Percentiles rank a stretch among this genome's conserved stretches.
Evolutionary conservation across 2,797 vertebrate genomes (phyloP).

Genomic region (Cuculus canorus): DNA sequence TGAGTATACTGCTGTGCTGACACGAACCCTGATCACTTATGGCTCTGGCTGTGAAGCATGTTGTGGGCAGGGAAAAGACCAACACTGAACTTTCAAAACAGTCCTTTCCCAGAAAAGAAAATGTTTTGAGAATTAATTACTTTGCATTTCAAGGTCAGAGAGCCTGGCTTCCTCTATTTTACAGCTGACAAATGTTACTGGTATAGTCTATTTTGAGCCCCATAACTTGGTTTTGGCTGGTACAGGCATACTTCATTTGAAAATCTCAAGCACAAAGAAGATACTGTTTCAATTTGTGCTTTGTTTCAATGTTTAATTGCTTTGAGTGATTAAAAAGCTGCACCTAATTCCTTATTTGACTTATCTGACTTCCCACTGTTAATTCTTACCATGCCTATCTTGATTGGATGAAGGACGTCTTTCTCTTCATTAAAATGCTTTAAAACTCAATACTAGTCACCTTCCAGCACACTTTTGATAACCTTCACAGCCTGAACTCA

Average conservation of each 20-base stretch:
- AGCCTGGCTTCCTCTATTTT: not conserved
- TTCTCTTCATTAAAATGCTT: not conserved
- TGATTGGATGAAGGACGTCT: not conserved
- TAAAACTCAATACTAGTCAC: not conserved
- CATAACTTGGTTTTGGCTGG: not conserved
- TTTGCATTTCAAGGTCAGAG: not conserved
- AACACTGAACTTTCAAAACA: not conserved
- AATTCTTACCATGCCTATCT: not conserved
- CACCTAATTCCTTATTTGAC: not conserved
- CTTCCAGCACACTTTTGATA: not conserved
- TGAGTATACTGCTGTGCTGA: fast-evolving
- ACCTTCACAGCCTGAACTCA: not conserved
- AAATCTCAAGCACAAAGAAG: not conserved
- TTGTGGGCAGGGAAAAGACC: not conserved
- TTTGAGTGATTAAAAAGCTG: not conserved
- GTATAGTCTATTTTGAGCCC: not conserved
- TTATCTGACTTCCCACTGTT: not conserved
- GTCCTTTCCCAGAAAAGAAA: not conserved
- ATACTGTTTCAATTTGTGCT: not conserved
- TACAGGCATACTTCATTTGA: not conserved
- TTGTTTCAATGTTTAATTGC: not conserved
- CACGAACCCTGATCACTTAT: not conserved
- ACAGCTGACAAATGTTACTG: not conserved
- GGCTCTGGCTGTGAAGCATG: not conserved
- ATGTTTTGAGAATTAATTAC: not conserved